Percentiles rank a stretch among this genome's conserved stretches.
These are phyloP conservation scores for pig (Sus scrofa) DNA, from an alignment of 2,113 vertebrate species.

Conservation along the genomic window DNA sequence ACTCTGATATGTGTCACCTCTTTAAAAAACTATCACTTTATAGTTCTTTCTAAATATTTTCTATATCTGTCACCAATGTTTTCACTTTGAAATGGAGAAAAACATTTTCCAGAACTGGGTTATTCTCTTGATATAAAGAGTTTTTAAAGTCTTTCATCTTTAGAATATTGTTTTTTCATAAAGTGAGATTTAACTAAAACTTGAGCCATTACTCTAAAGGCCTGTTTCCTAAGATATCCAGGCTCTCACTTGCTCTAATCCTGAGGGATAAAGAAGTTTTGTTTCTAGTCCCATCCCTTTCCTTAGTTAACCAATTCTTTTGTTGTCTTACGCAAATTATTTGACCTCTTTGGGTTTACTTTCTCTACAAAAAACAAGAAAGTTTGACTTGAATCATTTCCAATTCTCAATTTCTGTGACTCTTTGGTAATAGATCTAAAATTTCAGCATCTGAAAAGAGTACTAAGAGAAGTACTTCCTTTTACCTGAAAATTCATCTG, in stretches of 20 bases:
- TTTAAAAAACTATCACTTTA: background rate
- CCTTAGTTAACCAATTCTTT: background rate
- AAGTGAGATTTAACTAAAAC: conserved; percentile 25
- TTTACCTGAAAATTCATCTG: background rate
- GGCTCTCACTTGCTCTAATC: background rate
- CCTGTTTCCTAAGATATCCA: background rate
- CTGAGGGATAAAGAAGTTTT: background rate
- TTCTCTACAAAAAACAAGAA: background rate
- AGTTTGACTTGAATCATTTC: background rate
- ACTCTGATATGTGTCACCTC: background rate
- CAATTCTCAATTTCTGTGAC: conserved; percentile 22
- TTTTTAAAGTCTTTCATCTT: background rate
- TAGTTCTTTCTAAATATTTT: conserved; percentile 45
- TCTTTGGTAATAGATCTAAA: background rate
- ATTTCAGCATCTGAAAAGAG: background rate
- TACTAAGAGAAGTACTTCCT: background rate
- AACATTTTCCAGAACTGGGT: background rate
- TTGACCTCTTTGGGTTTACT: background rate
- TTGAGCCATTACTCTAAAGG: background rate
- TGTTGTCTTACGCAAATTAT: background rate
- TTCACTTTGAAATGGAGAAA: conserved; percentile 53
- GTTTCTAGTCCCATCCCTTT: conserved; percentile 8
- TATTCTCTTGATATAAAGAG: background rate
- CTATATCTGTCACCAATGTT: background rate
- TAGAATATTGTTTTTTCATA: background rate